phyloP scores from a whole-genome alignment of 1,140 invertebrate genomes.

The Bombus pascuorum region DNA sequence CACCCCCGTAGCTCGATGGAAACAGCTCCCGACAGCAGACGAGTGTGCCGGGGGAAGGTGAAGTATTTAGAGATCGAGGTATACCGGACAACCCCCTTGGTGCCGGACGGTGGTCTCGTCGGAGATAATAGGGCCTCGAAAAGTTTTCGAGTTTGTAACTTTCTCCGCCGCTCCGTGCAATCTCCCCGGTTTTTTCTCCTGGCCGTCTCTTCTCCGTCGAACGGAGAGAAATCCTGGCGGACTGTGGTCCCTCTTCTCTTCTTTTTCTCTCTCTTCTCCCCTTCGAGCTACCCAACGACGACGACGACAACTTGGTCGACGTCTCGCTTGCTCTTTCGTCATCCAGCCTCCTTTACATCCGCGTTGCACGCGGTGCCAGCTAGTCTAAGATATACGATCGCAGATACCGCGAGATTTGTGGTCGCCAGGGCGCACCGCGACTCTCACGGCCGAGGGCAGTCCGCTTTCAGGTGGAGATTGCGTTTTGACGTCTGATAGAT shows the following conservation, averaged over 20 bases:
- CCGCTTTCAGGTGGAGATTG: conserved; percentile 79
- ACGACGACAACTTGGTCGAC: neutral
- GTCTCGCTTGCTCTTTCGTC: conserved; percentile 20
- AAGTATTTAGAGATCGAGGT: conserved; percentile 73
- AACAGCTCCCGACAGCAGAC: conserved; percentile 54
- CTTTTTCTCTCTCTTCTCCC: conserved; percentile 15
- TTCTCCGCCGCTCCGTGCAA: conserved; percentile 71
- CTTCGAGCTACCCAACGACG: neutral
- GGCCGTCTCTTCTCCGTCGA: conserved; percentile 60
- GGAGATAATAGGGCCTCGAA: conserved; percentile 75
- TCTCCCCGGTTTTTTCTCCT: conserved; percentile 70
- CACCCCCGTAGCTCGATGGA: conserved; percentile 27
- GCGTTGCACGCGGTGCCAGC: conserved; percentile 51
- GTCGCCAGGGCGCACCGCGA: conserved; percentile 51
- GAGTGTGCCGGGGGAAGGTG: conserved; percentile 25
- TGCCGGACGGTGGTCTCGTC: conserved; percentile 76
- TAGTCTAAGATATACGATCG: conserved; percentile 72
- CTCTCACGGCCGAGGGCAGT: conserved; percentile 52
- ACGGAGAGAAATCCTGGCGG: conserved; percentile 67
- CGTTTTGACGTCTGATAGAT: conserved; percentile 82
- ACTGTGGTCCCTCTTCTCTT: conserved; percentile 40
- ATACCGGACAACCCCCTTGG: conserved; percentile 73
- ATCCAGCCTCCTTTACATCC: conserved; percentile 66
- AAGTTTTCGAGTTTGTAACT: conserved; percentile 78
- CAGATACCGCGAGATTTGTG: conserved; percentile 78